These are phyloP conservation scores for Coranthus polyacanthus DNA, from an alignment of 2,797 vertebrate genomes.

Conservation along the genomic window DNA sequence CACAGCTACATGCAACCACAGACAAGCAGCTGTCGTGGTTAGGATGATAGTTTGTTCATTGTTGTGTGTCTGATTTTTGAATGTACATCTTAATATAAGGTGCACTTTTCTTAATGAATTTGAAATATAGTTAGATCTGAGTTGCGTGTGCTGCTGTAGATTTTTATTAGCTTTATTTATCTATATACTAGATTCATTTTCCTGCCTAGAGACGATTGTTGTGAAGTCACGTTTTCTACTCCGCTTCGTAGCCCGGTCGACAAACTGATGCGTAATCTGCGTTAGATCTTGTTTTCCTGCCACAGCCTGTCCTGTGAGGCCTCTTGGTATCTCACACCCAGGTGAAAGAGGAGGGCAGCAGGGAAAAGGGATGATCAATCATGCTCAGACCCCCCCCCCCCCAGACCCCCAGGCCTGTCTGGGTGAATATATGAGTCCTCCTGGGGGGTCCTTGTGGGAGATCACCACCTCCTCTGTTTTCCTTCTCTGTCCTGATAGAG, in stretches of 20 bases:
- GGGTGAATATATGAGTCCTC: slow-evolving; percentile 75
- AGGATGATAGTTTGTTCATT: not conserved
- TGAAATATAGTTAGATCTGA: no score
- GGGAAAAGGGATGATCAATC: slow-evolving; percentile 78
- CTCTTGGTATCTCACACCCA: slow-evolving; percentile 81
- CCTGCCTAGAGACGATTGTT: not conserved
- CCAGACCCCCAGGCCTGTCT: slow-evolving; percentile 75
- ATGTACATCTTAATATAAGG: not conserved
- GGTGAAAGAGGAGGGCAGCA: slow-evolving; percentile 79
- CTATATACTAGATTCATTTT: no score
- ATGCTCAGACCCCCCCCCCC: slow-evolving; percentile 62
- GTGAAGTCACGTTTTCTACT: not conserved
- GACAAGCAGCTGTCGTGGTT: not conserved
- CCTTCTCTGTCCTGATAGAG: slow-evolving; percentile 50
- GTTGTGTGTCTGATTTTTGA: not conserved
- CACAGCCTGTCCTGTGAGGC: slow-evolving; percentile 17
- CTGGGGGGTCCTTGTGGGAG: slow-evolving; percentile 74
- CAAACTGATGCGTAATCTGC: slow-evolving; percentile 3
- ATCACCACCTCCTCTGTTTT: slow-evolving; percentile 34
- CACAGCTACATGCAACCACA: not conserved
- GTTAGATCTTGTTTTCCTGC: slow-evolving; percentile 30
- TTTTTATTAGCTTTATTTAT: no score
- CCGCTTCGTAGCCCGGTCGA: slow-evolving; percentile 3
- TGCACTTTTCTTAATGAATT: no score
- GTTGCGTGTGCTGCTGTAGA: no score